phyloP scores from a whole-genome alignment of 2,888 invertebrate species.

The Latheticus oryzae region DNA sequence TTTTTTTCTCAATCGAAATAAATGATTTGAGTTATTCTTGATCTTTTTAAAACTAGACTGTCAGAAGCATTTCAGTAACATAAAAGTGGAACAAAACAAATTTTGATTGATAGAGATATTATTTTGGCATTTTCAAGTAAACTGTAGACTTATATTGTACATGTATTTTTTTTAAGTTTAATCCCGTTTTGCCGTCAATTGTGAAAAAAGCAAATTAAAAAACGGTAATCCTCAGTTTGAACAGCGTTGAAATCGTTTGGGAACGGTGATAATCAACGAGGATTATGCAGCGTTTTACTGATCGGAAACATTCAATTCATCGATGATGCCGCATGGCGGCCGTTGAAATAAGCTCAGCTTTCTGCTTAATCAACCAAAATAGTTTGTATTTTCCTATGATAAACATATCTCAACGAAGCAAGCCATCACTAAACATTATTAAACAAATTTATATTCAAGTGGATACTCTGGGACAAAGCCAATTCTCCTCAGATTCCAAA shows the following conservation, averaged over 20 bases:
- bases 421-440: too few relatives aligned
- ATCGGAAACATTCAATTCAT: conserved; percentile 49
- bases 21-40: too few relatives aligned
- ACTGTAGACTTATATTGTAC: conserved; percentile 5
- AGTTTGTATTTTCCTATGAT: conserved; percentile 37
- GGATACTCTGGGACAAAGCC: conserved; percentile 1
- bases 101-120: too few relatives aligned
- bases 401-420: too few relatives aligned
- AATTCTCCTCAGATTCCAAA: conserved; percentile 7
- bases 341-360: conserved; percentile 38
- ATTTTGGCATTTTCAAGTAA: too few relatives aligned
- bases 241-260: conserved; percentile 42
- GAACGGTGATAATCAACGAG: conserved; percentile 48
- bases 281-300: conserved; percentile 49
- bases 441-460: neutral
- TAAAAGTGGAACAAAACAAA: too few relatives aligned
- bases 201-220: conserved; percentile 42
- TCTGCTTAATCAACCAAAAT: conserved; percentile 40
- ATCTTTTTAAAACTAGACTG: too few relatives aligned
- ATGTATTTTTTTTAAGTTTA: conserved; percentile 26
- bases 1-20: conserved; percentile 17
- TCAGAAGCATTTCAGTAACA: too few relatives aligned
- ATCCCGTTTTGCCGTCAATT: conserved; percentile 33
- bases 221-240: conserved; percentile 43
- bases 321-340: conserved; percentile 44